Conservation (phyloP, 2,113 vertebrate species). For the Xyrauchen texanus region DNA sequence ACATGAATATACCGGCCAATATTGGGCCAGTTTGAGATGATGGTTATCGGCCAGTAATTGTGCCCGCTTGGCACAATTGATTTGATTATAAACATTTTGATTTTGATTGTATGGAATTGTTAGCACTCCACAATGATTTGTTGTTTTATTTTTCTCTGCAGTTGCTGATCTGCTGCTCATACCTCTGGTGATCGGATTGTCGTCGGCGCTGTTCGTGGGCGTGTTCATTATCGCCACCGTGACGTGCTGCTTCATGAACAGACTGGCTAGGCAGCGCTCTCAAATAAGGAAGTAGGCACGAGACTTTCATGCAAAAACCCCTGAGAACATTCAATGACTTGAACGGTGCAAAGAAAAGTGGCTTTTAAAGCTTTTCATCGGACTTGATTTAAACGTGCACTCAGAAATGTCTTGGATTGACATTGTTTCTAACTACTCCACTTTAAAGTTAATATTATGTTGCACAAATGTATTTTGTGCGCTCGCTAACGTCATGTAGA, state of each 20-base stretch:
- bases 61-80: no score
- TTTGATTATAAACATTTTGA: no score
- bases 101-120: no score
- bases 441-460: no score
- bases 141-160: slow-evolving; percentile 48
- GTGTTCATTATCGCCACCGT: slow-evolving; percentile 79
- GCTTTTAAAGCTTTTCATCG: no score
- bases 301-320: not conserved
- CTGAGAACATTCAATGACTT: not conserved
- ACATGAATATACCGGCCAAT: no score
- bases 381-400: not conserved
- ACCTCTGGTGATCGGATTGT: slow-evolving; percentile 80
- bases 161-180: slow-evolving; percentile 83
- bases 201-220: slow-evolving; percentile 81
- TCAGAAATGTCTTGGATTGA: not conserved
- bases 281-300: slow-evolving; percentile 61
- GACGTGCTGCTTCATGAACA: slow-evolving; percentile 89
- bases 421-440: no score
- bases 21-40: no score
- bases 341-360: not conserved
- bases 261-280: slow-evolving; percentile 70
- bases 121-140: no score
- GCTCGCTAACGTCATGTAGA: no score
- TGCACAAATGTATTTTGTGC: no score
- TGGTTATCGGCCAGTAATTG: no score